Percentiles rank a stretch among this genome's conserved stretches.
Conservation (phyloP, 37 sponge, comb jelly and placozoan genomes). For the Spongilla lacustris region DNA sequence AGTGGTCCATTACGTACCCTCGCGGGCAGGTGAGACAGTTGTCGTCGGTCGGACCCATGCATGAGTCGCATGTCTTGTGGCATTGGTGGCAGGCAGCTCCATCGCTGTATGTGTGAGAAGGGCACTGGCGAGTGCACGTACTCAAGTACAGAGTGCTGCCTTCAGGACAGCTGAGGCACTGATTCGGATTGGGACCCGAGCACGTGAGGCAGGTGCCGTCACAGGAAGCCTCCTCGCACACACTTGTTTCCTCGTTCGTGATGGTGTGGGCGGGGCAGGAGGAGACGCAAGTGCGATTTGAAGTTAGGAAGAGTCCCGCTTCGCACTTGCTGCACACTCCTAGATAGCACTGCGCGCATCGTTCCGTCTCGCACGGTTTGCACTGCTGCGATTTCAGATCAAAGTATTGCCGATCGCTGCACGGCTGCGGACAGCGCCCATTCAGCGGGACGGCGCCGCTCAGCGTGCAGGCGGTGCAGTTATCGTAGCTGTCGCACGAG, state of each 20-base stretch:
- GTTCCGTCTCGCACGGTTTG: conserved; percentile 10
- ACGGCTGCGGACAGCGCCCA: conserved; percentile 40
- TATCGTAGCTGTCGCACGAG: conserved; percentile 7
- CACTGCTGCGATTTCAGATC: conserved; percentile 29
- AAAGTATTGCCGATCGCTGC: conserved; percentile 35
- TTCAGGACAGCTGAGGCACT: conserved; percentile 42
- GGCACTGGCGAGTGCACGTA: conserved; percentile 43
- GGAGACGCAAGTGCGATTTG: conserved; percentile 25
- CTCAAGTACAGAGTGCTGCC: background rate
- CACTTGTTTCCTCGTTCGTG: background rate
- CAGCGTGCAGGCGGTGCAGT: conserved; percentile 26
- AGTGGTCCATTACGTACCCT: conserved; percentile 16
- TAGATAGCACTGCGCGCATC: conserved; percentile 30
- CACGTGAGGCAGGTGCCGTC: conserved; percentile 62
- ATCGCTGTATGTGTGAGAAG: conserved; percentile 16
- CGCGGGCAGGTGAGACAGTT: conserved; percentile 40
- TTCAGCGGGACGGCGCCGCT: conserved; percentile 5
- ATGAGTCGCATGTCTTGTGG: conserved; percentile 51
- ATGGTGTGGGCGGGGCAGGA: conserved; percentile 38
- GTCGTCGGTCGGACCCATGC: conserved; percentile 37
- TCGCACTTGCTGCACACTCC: conserved; percentile 37
- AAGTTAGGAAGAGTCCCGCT: conserved; percentile 9
- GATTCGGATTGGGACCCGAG: conserved; percentile 9
- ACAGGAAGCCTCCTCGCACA: conserved; percentile 34
- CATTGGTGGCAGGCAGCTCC: conserved; percentile 32